A percentile compares a stretch with the other conserved stretches of the same genome.
phyloP scores from a whole-genome alignment of 2,113 vertebrate species.

The Sceloporus undulatus region DNA sequence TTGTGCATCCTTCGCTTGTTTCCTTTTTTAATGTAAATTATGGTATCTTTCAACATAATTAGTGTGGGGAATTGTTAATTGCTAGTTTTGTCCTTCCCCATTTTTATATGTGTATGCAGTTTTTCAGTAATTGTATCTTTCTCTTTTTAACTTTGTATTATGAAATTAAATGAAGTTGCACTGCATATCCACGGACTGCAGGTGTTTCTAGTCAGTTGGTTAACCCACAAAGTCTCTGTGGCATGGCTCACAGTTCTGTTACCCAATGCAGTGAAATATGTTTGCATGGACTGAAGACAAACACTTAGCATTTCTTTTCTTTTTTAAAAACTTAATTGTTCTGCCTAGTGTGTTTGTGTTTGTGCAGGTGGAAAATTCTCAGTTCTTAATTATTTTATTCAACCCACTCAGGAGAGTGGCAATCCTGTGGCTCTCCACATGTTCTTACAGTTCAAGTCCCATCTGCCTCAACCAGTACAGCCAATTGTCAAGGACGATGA shows the following conservation, averaged over 20 bases:
- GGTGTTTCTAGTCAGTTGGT: conserved; percentile 22
- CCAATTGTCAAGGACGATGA: neutral
- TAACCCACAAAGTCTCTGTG: conserved; percentile 30
- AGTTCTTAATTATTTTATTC: too few relatives aligned
- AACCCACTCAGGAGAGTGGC: neutral
- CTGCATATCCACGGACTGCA: neutral
- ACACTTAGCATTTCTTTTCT: neutral
- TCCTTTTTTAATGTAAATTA: conserved; percentile 53
- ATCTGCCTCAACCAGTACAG: neutral
- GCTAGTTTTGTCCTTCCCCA: conserved; percentile 34
- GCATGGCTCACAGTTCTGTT: neutral
- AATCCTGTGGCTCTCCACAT: neutral
- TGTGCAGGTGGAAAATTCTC: neutral
- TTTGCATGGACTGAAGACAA: neutral
- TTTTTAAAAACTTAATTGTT: neutral
- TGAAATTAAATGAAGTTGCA: conserved; percentile 37
- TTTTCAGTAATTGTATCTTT: conserved; percentile 48
- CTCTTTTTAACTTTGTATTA: conserved; percentile 41
- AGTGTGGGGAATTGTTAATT: conserved; percentile 17
- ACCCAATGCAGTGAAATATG: neutral
- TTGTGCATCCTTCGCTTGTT: conserved; percentile 44
- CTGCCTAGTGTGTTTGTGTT: neutral
- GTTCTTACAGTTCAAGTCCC: neutral
- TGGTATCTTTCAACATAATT: conserved; percentile 54
- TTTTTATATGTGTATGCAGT: conserved; percentile 44